Evolutionary conservation across 2,797 vertebrate genomes (phyloP).

Genomic region (Podarcis siculus): DNA sequence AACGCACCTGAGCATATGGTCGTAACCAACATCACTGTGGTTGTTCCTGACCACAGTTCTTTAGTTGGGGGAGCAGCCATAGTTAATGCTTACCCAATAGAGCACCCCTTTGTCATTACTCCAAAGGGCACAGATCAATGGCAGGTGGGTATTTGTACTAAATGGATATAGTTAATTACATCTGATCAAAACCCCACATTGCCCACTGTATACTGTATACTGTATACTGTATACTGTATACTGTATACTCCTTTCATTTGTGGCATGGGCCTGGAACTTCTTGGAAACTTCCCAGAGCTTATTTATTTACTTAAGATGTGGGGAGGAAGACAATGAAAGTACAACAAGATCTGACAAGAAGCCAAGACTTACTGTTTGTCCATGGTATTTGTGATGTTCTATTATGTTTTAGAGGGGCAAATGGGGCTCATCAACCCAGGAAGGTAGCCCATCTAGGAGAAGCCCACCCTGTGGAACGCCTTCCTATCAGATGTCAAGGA

Average conservation of each 20-base stretch:
- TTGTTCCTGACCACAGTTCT: constrained; percentile 13
- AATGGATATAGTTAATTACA: neutral
- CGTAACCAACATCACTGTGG: constrained; percentile 32
- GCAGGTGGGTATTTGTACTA: constrained; percentile 50
- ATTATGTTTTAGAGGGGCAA: too few relatives aligned
- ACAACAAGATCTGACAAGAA: neutral
- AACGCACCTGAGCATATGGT: constrained; percentile 47
- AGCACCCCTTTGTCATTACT: constrained; percentile 57
- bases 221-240: neutral
- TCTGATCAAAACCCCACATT: neutral
- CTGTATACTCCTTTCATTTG: neutral
- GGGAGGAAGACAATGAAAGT: too few relatives aligned
- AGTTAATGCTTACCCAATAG: constrained; percentile 54
- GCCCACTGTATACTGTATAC: neutral
- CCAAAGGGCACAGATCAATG: constrained; percentile 37
- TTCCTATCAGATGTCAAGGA: too few relatives aligned
- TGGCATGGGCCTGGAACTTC: too few relatives aligned
- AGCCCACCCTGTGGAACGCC: too few relatives aligned
- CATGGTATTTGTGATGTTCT: neutral
- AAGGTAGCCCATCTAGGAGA: too few relatives aligned
- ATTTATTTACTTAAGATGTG: too few relatives aligned
- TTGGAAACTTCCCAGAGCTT: neutral
- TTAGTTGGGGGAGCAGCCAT: constrained; percentile 56
- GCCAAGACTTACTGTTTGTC: neutral
- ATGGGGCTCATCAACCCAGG: too few relatives aligned